Evolutionary conservation across 2,113 vertebrate species (phyloP).

Genomic region (Acrocephalus kingi): DNA sequence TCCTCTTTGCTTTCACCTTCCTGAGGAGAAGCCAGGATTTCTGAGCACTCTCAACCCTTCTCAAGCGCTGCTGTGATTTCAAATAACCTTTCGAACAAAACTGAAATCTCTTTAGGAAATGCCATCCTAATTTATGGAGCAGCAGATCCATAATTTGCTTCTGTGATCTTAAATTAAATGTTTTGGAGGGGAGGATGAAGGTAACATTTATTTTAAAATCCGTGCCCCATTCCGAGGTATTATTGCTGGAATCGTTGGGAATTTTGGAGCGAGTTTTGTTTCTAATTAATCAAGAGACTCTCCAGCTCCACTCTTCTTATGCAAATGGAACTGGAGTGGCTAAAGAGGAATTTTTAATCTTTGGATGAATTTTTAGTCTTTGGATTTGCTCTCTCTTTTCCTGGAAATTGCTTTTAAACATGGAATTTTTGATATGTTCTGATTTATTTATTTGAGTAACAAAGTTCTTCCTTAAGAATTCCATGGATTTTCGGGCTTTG

Average conservation of each 20-base stretch:
- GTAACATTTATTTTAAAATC: constrained; percentile 15
- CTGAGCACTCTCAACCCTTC: neutral
- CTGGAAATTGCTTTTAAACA: neutral
- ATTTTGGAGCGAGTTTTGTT: neutral
- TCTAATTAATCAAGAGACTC: constrained; percentile 1
- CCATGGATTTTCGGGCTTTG: neutral
- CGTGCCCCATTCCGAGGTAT: neutral
- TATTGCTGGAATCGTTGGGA: neutral
- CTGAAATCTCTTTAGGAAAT: constrained; percentile 47
- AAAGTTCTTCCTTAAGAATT: neutral
- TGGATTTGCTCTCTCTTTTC: neutral
- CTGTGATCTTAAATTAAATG: neutral
- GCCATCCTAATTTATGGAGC: constrained; percentile 43
- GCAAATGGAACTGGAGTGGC: neutral
- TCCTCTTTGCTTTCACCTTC: neutral
- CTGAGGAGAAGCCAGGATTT: neutral
- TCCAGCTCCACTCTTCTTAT: neutral
- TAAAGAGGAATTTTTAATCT: neutral
- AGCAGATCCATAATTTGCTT: constrained; percentile 13
- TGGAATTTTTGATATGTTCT: accelerated
- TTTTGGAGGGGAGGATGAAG: neutral
- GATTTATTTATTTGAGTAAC: neutral
- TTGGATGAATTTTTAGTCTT: neutral
- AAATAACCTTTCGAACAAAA: constrained; percentile 48
- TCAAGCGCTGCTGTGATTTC: neutral